These are phyloP conservation scores for Gari tellinella DNA, from an alignment of 2,888 invertebrate genomes.

Conservation along the genomic window DNA sequence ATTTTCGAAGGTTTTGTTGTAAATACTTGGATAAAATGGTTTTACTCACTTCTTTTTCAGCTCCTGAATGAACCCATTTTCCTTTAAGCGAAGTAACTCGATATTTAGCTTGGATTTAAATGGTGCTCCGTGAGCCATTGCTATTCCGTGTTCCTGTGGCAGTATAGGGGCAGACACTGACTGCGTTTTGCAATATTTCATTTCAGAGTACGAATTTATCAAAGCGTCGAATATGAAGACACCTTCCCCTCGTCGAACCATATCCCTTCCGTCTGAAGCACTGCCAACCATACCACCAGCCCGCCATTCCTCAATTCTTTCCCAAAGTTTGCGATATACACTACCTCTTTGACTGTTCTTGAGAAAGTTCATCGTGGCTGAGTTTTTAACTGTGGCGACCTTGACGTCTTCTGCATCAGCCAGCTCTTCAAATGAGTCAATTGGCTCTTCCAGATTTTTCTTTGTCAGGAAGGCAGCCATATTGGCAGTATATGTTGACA, in stretches of 20 bases:
- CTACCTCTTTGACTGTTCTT: constrained; percentile 53
- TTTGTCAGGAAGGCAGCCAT: constrained; percentile 80
- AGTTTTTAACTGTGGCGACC: constrained; percentile 70
- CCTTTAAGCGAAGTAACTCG: constrained; percentile 73
- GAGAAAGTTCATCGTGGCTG: constrained; percentile 76
- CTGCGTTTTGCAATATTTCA: constrained; percentile 70
- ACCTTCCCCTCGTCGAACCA: constrained; percentile 46
- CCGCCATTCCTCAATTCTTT: constrained; percentile 41
- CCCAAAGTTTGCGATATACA: constrained; percentile 65
- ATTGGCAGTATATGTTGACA: constrained; percentile 80
- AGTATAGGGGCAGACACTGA: constrained; percentile 73
- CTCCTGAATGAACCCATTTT: constrained; percentile 65
- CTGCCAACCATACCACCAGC: constrained; percentile 55
- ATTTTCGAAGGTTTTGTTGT: too few relatives aligned
- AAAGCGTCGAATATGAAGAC: constrained; percentile 78
- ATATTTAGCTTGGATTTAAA: constrained; percentile 77
- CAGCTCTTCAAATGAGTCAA: constrained; percentile 70
- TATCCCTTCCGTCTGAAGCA: constrained; percentile 50
- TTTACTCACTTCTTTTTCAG: constrained; percentile 73
- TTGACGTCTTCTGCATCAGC: constrained; percentile 60
- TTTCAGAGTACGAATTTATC: constrained; percentile 74
- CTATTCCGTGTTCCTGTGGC: constrained; percentile 78
- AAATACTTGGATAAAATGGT: too few relatives aligned
- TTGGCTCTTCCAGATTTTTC: constrained; percentile 70
- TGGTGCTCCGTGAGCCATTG: constrained; percentile 71